Evolutionary conservation across 2,113 vertebrate species (phyloP), one percentile per base, ranked within the genome.

Genomic region (Puntigrus tetrazona): DNA sequence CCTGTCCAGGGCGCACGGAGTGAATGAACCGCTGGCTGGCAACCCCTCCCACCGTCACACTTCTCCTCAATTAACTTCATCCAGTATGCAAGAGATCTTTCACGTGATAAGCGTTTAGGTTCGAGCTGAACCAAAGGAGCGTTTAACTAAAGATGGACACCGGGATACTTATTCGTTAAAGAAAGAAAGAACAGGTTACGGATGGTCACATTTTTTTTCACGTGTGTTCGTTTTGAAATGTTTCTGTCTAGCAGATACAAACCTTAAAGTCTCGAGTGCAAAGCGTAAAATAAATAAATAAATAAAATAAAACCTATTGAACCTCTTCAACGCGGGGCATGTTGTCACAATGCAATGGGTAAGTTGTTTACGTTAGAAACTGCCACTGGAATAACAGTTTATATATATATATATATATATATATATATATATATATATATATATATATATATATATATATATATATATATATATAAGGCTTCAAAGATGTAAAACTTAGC

Each of bases 21-120:
- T 92, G 88, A 92, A 86, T 87, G 85, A 88, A 87, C 75, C 86
- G 34, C 67, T 77, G 74, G 77, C 91, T 87, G 91, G 91, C 92
- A 90, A 92, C 92, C 89, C 91, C 86, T 83, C 81, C 84, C 76
- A 85, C 85, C 82, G 74, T 84, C 89, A 82, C 59, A 55, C 82
- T 84, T 57, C 87, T 77, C 79, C 79, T 79, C 74, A n/a, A 38
- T 76, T 38, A 52, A 85, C 72, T 75, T 87, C 70, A 73, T 81
- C 73, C 73, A 82, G 45, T 82, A 82, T 82, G 74, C 86, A 83
- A 74, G 25, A 83, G 83, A 74, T 85, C 45, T 47, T 55, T 7
- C 55, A 13, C 22, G 11, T 65, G 86, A 83, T 78, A 82, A 82
- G 55, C 83, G 63, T 76, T 36, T 2, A 34, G 65, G 9, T 34